A percentile compares a stretch with the other conserved stretches of the same genome.
Conservation (phyloP, 2,113 vertebrate species). For the Labrus mixtus region DNA sequence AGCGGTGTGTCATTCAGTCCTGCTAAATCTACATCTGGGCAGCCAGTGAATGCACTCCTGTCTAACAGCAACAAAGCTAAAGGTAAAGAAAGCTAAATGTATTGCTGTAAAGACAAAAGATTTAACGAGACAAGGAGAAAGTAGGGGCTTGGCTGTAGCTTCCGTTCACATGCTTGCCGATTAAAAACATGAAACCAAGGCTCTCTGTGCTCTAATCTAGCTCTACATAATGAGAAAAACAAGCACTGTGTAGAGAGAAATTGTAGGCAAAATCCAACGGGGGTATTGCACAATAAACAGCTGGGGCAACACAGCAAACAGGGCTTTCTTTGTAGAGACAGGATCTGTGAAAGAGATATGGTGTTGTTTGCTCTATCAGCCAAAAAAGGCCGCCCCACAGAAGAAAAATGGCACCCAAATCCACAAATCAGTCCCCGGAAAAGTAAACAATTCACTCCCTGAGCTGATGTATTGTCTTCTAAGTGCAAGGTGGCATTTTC, state of each 20-base stretch:
- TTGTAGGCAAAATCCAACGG: conserved; percentile 54
- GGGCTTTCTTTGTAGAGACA: conserved; percentile 60
- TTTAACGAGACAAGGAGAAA: conserved; percentile 31
- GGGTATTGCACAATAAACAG: conserved; percentile 59
- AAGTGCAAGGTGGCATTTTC: conserved; percentile 68
- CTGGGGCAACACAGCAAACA: conserved; percentile 58
- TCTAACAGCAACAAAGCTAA: conserved; percentile 38
- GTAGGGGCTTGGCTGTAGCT: conserved; percentile 43
- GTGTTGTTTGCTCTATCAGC: conserved; percentile 59
- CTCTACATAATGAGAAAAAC: conserved; percentile 65
- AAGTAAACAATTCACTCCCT: conserved; percentile 75
- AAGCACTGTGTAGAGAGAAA: conserved; percentile 45
- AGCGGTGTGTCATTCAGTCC: conserved; percentile 20
- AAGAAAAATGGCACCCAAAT: conserved; percentile 65
- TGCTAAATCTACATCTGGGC: conserved; percentile 31
- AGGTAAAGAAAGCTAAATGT: conserved; percentile 43
- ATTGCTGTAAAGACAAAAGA: conserved; percentile 55
- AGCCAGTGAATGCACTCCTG: conserved; percentile 34
- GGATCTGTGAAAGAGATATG: conserved; percentile 65
- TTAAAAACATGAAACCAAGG: conserved; percentile 40
- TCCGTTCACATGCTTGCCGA: conserved; percentile 45
- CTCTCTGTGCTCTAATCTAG: conserved; percentile 42
- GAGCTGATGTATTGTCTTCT: conserved; percentile 72
- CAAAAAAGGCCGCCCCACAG: conserved; percentile 53
- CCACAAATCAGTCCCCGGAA: conserved; percentile 71